phyloP scores from a whole-genome alignment of 2,797 vertebrate species.

The Pogonophryne albipinna region DNA sequence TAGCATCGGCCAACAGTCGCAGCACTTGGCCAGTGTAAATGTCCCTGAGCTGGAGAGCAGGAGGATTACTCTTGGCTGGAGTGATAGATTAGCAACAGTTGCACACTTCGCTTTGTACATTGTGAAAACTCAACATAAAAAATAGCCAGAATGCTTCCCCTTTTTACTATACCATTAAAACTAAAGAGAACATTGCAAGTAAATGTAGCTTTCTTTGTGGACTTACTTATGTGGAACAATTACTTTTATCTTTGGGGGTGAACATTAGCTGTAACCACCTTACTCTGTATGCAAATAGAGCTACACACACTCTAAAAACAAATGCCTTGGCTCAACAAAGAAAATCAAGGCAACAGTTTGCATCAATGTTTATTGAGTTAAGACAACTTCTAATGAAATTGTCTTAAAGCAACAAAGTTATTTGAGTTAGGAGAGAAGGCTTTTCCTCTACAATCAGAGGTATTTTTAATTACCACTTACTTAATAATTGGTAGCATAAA shows the following conservation, averaged over 20 bases:
- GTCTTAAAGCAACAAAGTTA: too few species aligned
- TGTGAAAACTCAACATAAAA: neutral
- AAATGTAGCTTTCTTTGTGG: neutral
- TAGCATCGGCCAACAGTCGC: conserved; percentile 14
- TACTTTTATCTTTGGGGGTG: neutral
- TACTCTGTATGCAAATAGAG: conserved; percentile 9
- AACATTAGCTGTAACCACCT: conserved; percentile 8
- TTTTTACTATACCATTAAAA: neutral
- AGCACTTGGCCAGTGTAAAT: conserved; percentile 5
- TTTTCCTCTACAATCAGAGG: too few species aligned
- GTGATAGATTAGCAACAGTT: conserved; percentile 6
- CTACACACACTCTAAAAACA: too few species aligned
- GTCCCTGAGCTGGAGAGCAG: conserved; percentile 5
- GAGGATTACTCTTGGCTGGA: conserved; percentile 1
- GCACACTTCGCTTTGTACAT: conserved; percentile 1
- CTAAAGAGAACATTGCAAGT: neutral
- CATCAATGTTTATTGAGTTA: too few species aligned
- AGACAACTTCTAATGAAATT: too few species aligned
- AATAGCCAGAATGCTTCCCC: neutral
- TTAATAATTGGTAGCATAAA: too few species aligned
- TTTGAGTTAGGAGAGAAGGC: too few species aligned
- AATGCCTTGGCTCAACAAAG: too few species aligned
- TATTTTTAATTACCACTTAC: too few species aligned
- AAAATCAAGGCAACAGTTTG: too few species aligned
- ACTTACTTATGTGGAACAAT: neutral